Percentiles rank a stretch among this genome's conserved stretches.
Evolutionary conservation across 2,888 invertebrate genomes (phyloP).

Genomic region (Dasypolia templi): DNA sequence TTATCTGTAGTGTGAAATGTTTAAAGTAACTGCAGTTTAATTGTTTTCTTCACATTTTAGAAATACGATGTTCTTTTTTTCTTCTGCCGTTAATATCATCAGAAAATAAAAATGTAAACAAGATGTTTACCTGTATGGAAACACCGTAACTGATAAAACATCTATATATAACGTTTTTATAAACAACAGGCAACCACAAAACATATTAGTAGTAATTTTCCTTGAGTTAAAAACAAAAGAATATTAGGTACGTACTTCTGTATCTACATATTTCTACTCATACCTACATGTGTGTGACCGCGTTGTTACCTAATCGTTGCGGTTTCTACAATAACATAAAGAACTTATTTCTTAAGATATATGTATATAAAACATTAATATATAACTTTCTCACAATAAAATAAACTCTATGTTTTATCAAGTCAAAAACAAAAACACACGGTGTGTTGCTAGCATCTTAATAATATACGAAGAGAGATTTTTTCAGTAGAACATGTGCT

Average conservation of each 20-base stretch:
- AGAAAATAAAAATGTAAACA: not conserved
- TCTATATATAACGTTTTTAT: not conserved
- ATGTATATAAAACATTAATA: not conserved
- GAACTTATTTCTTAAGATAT: too few species aligned
- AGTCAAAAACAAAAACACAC: not conserved
- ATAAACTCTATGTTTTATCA: not conserved
- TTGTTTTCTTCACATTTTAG: not conserved
- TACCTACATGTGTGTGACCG: too few species aligned
- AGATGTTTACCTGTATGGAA: not conserved
- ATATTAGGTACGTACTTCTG: not conserved
- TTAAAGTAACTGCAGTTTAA: not conserved
- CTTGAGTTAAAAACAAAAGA: not conserved
- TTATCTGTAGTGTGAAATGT: not conserved
- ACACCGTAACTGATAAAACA: not conserved
- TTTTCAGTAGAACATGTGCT: constrained; percentile 19
- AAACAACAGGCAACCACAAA: constrained; percentile 8
- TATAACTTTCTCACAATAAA: not conserved
- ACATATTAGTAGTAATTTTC: constrained; percentile 18
- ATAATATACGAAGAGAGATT: not conserved
- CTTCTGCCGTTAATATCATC: too few species aligned
- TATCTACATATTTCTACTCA: too few species aligned
- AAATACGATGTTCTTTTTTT: not conserved
- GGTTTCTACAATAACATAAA: too few species aligned
- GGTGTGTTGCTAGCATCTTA: not conserved
- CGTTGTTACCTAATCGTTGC: too few species aligned